Base-by-base conservation (phyloP, 2,888 invertebrate genomes). In the Druceiella hillmani region DNA sequence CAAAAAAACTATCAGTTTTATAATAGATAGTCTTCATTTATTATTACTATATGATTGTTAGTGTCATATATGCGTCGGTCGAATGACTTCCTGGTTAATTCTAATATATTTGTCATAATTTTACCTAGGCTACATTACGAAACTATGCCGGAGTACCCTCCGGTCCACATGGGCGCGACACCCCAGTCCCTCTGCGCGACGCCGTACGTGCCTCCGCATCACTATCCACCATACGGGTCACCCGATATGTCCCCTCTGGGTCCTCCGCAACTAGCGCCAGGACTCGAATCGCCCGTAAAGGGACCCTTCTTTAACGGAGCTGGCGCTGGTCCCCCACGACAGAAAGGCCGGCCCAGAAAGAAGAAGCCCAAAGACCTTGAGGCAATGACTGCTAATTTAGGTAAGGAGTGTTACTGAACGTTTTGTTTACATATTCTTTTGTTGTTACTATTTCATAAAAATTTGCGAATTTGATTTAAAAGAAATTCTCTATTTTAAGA, bases 261-360 rank as follows among this genome's bases (percentile, higher is more conserved):
- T 40, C 58, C 58, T 31, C 68, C 64, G 52, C n/a, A n/a, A n/a
- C n/a, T 43, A 6, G 36, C 38, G 9, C n/a, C n/a, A n/a, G 59
- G 57, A 39, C 53, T 53, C 7, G 56, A 52, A 14, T 59, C 57
- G 20, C 62, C 64, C 55, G 62, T 67, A 64, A 75, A 69, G 62
- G 75, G 61, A 50, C 61, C 70, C 33, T 77, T 75, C 58, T 78
- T 75, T 59, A 77, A 77, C 51, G 77, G 78, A 6, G 64, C 69
- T 37, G 44, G 66, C 4, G 64, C 66, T 24, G 68, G 70, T 33
- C 77, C 80, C n/a, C 87, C 90, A 4, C 75, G 91, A 52, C 92
- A 92, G 64, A 94, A 94, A 74, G 93, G 93, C 6, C 74, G 94
- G 50, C 93, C 93, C 20, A 74, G 93, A 59, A 93, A 93, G 71